Conservation (phyloP, 2,888 invertebrate species). For the Spisula solida region DNA sequence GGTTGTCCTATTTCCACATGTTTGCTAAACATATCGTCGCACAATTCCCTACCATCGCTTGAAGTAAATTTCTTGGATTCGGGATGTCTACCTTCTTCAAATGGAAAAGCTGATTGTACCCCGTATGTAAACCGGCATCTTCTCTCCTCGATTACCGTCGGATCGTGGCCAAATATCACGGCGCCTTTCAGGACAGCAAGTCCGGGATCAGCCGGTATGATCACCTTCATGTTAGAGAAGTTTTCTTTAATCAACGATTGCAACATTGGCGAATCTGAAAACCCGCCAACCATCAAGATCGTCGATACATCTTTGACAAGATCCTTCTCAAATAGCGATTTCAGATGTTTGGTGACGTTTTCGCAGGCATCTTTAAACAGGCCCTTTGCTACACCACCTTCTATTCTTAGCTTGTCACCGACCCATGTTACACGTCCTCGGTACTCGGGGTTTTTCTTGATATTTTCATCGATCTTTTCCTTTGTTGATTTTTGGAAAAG, state of each 20-base stretch:
- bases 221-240: slow-evolving; percentile 58
- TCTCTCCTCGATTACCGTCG: slow-evolving; percentile 61
- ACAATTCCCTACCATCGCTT: slow-evolving; percentile 46
- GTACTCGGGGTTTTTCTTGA: slow-evolving; percentile 21
- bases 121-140: slow-evolving; percentile 68
- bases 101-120: slow-evolving; percentile 49
- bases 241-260: slow-evolving; percentile 59
- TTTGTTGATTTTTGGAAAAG: slow-evolving; percentile 29
- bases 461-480: slow-evolving; percentile 50
- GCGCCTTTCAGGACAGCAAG: slow-evolving; percentile 72
- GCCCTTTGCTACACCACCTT: slow-evolving; percentile 49
- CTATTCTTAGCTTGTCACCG: slow-evolving; percentile 57
- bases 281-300: slow-evolving; percentile 73
- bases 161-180: slow-evolving; percentile 72
- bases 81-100: slow-evolving; percentile 59
- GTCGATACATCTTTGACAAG: slow-evolving; percentile 60
- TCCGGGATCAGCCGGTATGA: slow-evolving; percentile 70
- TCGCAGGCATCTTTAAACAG: slow-evolving; percentile 60
- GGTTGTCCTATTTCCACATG: slow-evolving; percentile 67
- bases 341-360: slow-evolving; percentile 61
- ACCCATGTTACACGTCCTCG: slow-evolving; percentile 52
- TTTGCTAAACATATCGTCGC: slow-evolving; percentile 62
- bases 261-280: slow-evolving; percentile 68
- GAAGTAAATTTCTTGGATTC: slow-evolving; percentile 53
- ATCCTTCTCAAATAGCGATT: slow-evolving; percentile 49